Base-by-base conservation (phyloP, 2,797 vertebrate species). In the Coilia nasus region DNA sequence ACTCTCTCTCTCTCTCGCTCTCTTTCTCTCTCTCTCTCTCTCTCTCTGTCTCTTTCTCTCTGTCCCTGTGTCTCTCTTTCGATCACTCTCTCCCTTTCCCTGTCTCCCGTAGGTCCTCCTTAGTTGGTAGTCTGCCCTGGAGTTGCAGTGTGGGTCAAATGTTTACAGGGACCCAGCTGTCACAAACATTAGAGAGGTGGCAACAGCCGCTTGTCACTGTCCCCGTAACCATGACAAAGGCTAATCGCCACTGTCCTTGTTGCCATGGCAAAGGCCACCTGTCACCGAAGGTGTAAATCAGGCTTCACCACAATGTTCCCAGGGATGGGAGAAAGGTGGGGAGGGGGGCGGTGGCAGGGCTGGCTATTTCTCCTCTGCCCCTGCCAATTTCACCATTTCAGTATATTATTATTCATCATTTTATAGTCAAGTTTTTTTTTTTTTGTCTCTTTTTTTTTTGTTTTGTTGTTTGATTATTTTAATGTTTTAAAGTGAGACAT, bases 61-160 rank as follows among this genome's bases (percentile, higher is more conserved):
- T 59, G 0, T 19, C 57, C 21, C 17, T 19, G 17, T 59, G 3
- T 19, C 57, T 75, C 83, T 88, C 31, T 28, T 35, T 60, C 28
- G 17, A 86, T 86, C 87, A 59, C 86, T 87, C 90, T 89, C 82
- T 89, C 84, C n/a, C 54, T 60, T 23, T 21, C 35, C 11, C 89
- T 87, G 92, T 94, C 92, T 93, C 89, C 84, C 86, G 84, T 85
- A 88, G 56, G 75, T 83, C 31, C 64, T 82, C 35, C 62, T 14
- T 62, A 41, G 35, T 41, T 71, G 84, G 83, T 47, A 67, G 64
- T 82, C 59, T 85, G 62, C 85, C 81, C 46, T 64, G 64, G 1
- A 35, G 35, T 54, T 71, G 84, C 60, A 62, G 57, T 64, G 83
- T 59, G 83, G 82, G 87, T 88, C 83, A 83, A 50, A 75, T 82